Conservation (phyloP, 2,888 invertebrate species). For the Lysandra coridon region DNA sequence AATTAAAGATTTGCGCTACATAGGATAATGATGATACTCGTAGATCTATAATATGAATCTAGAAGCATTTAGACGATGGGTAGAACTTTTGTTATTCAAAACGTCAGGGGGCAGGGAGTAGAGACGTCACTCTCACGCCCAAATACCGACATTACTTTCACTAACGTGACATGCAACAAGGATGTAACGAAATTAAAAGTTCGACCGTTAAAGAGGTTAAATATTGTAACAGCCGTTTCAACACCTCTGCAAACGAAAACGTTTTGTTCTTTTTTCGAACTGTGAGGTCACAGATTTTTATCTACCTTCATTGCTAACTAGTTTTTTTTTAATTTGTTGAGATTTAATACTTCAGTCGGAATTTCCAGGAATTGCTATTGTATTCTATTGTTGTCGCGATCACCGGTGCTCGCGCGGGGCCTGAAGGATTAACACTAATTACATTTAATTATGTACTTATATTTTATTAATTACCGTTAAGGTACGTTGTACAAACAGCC, state of each 20-base stretch:
- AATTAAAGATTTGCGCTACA: no score
- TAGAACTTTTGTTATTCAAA: slow-evolving; percentile 7
- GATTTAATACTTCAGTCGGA: no score
- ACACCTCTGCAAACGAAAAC: not conserved
- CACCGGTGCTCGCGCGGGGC: no score
- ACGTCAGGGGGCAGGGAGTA: not conserved
- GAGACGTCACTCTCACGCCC: slow-evolving; percentile 27
- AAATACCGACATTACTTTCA: slow-evolving; percentile 27
- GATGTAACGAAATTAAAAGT: slow-evolving; percentile 23
- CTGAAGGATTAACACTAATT: no score
- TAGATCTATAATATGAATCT: not conserved
- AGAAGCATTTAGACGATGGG: not conserved
- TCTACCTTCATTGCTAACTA: not conserved
- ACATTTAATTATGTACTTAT: not conserved
- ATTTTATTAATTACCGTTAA: not conserved
- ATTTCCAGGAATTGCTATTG: no score
- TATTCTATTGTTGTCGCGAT: no score
- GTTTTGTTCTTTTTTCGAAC: not conserved
- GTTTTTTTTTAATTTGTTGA: not conserved
- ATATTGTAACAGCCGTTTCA: slow-evolving; percentile 11
- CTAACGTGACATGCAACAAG: slow-evolving; percentile 16
- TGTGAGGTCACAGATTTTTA: not conserved
- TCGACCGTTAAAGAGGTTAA: not conserved
- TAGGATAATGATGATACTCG: no score
- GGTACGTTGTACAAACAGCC: not conserved